phyloP scores from a whole-genome alignment of 2,113 vertebrate species.

The Mormoops blainvillei region DNA sequence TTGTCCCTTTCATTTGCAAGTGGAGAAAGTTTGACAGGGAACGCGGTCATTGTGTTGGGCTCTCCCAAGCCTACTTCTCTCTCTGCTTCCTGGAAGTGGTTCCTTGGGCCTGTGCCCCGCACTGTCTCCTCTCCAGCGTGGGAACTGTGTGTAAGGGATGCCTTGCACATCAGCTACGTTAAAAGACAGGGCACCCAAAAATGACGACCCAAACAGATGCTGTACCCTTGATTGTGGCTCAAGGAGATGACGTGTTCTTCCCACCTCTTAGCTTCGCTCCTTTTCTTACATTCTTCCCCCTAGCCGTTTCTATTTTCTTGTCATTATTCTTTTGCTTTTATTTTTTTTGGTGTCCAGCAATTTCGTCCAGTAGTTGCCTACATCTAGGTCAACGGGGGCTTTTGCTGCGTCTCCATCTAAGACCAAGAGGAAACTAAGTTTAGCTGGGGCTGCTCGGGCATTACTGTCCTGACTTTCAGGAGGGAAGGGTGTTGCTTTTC shows the following conservation, averaged over 20 bases:
- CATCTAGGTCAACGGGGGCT: background rate
- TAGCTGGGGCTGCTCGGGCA: background rate
- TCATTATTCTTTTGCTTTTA: background rate
- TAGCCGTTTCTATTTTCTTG: background rate
- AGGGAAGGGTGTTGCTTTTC: background rate
- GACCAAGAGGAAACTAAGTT: background rate
- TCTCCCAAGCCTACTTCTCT: conserved; percentile 59
- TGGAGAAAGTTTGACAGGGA: conserved; percentile 64
- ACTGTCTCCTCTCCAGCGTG: conserved; percentile 62
- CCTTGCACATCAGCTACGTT: conserved; percentile 41
- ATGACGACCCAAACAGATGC: no score
- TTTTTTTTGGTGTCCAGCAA: background rate
- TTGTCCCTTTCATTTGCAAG: background rate
- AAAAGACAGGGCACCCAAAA: conserved; percentile 30
- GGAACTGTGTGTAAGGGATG: conserved; percentile 41
- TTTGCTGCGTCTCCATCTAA: background rate
- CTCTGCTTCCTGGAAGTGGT: conserved; percentile 51
- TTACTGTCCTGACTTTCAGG: background rate
- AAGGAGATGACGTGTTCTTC: background rate
- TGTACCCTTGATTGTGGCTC: conserved; percentile 11
- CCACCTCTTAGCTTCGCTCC: background rate
- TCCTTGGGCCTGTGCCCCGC: conserved; percentile 61
- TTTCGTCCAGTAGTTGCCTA: background rate
- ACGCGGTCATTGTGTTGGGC: conserved; percentile 56
- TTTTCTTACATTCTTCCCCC: background rate